Conservation (phyloP, 1,140 invertebrate genomes). For the Brachionus sp. region DNA sequence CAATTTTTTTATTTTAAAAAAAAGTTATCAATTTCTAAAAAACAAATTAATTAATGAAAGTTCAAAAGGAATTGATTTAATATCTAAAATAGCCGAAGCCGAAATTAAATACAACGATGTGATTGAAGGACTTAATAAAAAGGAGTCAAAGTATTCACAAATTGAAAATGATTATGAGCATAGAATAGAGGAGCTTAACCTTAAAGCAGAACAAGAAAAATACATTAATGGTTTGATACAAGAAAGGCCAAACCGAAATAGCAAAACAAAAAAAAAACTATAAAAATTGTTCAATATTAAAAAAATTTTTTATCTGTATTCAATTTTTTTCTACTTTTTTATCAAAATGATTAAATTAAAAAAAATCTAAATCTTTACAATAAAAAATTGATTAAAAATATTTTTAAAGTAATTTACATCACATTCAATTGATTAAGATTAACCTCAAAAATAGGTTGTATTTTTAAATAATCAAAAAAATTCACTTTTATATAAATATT, state of each 20-base stretch:
- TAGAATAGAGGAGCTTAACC: slow-evolving; percentile 23
- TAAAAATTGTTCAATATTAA: neutral
- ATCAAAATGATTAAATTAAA: neutral
- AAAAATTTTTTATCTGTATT: neutral
- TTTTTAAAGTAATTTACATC: too few relatives aligned
- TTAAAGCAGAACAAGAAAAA: slow-evolving; percentile 36
- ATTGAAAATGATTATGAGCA: slow-evolving; percentile 34
- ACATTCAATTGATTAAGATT: too few relatives aligned
- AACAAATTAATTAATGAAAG: slow-evolving; percentile 19
- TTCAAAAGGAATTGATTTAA: slow-evolving; percentile 20
- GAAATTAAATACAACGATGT: slow-evolving; percentile 31
- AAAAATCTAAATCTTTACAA: neutral
- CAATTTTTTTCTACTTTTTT: neutral
- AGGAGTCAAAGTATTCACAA: slow-evolving; percentile 1
- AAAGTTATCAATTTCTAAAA: slow-evolving; percentile 31
- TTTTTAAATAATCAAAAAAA: too few relatives aligned
- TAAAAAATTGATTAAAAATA: neutral
- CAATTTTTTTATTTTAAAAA: neutral
- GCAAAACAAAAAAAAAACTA: neutral
- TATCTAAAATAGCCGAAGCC: slow-evolving; percentile 21
- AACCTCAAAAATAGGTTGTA: too few relatives aligned
- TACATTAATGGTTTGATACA: slow-evolving; percentile 1
- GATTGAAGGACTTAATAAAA: slow-evolving; percentile 4
- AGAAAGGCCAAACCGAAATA: neutral
- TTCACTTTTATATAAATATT: too few relatives aligned